These are phyloP conservation scores for Phaetusa simplex DNA, from an alignment of 2,113 vertebrate species.

Conservation along the genomic window DNA sequence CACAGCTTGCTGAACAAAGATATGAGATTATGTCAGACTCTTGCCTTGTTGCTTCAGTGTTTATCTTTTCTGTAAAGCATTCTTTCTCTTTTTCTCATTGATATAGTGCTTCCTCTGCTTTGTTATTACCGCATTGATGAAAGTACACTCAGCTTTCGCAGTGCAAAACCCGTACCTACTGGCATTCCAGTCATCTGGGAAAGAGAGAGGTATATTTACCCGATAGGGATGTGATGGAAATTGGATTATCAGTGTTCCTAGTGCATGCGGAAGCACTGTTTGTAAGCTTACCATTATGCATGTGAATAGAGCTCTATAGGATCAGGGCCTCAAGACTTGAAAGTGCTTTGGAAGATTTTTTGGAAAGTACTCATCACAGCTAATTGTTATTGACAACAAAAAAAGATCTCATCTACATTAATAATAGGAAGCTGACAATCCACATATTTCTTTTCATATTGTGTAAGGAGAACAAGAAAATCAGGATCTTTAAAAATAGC, in stretches of 20 bases:
- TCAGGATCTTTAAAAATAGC: not conserved
- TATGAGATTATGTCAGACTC: not conserved
- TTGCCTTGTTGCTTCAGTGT: not conserved
- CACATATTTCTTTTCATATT: not conserved
- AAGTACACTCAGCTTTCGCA: not conserved
- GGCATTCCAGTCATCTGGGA: not conserved
- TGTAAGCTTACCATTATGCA: not conserved
- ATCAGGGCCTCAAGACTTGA: not conserved
- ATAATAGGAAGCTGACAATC: not conserved
- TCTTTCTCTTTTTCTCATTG: not conserved
- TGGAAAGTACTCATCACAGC: not conserved
- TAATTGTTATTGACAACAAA: not conserved
- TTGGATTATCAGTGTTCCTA: not conserved
- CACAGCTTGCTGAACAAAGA: not conserved
- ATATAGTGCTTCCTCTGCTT: not conserved
- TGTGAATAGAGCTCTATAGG: not conserved
- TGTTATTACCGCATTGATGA: not conserved
- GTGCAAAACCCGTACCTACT: not conserved
- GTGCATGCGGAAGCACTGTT: not conserved
- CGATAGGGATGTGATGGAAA: not conserved
- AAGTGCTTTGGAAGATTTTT: not conserved
- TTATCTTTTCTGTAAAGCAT: not conserved
- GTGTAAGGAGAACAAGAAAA: not conserved
- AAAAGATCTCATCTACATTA: not conserved
- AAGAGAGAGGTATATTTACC: not conserved